Base-by-base conservation (phyloP, 2,888 invertebrate species). In the Cephonodes hylas region DNA sequence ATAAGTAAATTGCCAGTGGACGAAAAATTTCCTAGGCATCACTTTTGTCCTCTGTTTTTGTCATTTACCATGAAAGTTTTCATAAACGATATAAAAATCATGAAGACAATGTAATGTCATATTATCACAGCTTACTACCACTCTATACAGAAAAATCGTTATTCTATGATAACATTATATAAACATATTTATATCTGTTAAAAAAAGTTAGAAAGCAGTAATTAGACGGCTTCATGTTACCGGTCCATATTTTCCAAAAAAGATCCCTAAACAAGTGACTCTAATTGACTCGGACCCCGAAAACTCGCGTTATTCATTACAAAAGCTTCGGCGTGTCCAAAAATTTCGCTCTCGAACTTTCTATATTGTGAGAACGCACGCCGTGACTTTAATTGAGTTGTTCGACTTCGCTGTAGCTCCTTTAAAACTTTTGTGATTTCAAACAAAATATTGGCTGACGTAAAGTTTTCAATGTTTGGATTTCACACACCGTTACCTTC, bases 261-360 rank as follows among this genome's bases (percentile, higher is more conserved):
- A 63, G 64, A 63, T 64, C 66, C 64, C 66, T 71, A 76, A 78
- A 81, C 76, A 77, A 79, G 76, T 74, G 68, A 75, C 71, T 73
- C 70, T 80, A 81, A 82, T 82, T 80, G 74, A 80, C 75, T 77
- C 58, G 60, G 69, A 75, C 72, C 62, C 42, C 66, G 66, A 67
- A 70, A 74, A 67, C 69, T 71, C 68, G 44, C 64, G 71, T 77
- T 77, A 77, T 80, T 77, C 77, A 80, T 75, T 72, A 71, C 69
- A 70, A 75, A 71, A 71, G 72, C 70, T 63, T 65, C 61, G 62
- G 65, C 66, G 68, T 66, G 65, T 66, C 67, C 66, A 63, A 57
- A 73, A 75, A 70, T 70, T 72, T 68, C 57, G 48, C 62, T 58
- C 63, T 46, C 48, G 34, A 61, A 68, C 67, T 69, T 73, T 48